These are phyloP conservation scores for Pentamera pediparva DNA, from an alignment of 53 echinoderm and acorn worm genomes.

Conservation along the genomic window DNA sequence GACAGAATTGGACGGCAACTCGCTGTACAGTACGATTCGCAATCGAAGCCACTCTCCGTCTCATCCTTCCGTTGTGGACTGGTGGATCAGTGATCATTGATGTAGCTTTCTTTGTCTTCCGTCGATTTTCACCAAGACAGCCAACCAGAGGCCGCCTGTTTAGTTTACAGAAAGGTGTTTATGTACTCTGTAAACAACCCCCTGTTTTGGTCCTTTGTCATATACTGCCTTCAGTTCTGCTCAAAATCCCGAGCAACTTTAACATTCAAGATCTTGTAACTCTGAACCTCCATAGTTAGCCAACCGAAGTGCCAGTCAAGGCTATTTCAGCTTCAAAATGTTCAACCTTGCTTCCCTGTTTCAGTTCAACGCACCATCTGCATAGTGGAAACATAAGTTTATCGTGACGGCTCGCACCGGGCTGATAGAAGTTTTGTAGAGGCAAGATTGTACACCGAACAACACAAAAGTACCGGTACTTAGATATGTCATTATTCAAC, in stretches of 20 bases:
- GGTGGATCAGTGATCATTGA: conserved; percentile 26
- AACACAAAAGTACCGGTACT: conserved; percentile 54
- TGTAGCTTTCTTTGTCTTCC: conserved; percentile 29
- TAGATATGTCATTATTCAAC: conserved; percentile 14
- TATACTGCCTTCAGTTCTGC: not conserved
- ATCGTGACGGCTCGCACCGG: conserved; percentile 38
- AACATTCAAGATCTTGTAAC: conserved; percentile 34
- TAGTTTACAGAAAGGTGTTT: conserved; percentile 47
- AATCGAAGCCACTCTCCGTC: no score
- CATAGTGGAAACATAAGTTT: conserved; percentile 65
- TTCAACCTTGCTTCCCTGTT: conserved; percentile 11
- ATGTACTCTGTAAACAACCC: conserved; percentile 54
- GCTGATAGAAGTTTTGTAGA: conserved; percentile 25
- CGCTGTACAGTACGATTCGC: no score
- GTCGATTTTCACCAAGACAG: conserved; percentile 51
- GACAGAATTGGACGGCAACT: no score
- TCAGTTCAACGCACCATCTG: conserved; percentile 35
- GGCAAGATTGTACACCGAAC: conserved; percentile 45
- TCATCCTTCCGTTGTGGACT: no score
- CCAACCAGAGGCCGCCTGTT: conserved; percentile 60
- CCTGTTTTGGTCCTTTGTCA: conserved; percentile 9
- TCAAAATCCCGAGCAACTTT: conserved; percentile 68
- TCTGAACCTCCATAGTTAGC: conserved; percentile 49
- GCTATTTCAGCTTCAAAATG: conserved; percentile 28
- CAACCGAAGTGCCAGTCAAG: conserved; percentile 53